Evolutionary conservation across 2,888 invertebrate genomes (phyloP).

Genomic region (Elaeidobius kamerunicus): DNA sequence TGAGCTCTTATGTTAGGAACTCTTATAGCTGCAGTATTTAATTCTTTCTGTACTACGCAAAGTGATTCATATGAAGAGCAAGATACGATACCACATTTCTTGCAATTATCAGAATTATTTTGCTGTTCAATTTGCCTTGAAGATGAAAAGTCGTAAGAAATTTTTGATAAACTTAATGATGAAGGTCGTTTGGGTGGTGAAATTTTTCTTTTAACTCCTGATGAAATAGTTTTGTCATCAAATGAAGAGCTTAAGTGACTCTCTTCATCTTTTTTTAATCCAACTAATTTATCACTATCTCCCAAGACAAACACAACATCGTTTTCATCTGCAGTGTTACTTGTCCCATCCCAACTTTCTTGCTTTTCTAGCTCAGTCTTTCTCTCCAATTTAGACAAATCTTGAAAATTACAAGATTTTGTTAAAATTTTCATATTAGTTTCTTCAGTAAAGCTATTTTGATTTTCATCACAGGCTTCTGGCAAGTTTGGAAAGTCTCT

Average conservation of each 20-base stretch:
- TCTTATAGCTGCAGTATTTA: conserved; percentile 10
- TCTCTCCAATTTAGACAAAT: conserved; percentile 16
- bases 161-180: conserved; percentile 12
- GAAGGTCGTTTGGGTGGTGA: conserved; percentile 15
- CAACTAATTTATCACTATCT: conserved; percentile 66
- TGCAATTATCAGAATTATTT: background rate
- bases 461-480: conserved; percentile 9
- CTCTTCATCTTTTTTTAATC: conserved; percentile 52
- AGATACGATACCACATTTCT: conserved; percentile 27
- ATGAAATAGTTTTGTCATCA: background rate
- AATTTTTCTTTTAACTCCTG: conserved; percentile 15
- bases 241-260: background rate
- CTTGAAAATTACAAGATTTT: conserved; percentile 6
- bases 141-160: conserved; percentile 7
- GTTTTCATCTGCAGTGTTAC: conserved; percentile 3
- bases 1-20: conserved; percentile 37
- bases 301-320: conserved; percentile 67
- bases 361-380: conserved; percentile 17
- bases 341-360: no score
- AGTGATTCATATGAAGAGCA: conserved; percentile 39
- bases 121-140: conserved; percentile 4
- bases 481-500: background rate
- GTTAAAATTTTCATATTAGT: conserved; percentile 8
- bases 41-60: conserved; percentile 15
- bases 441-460: conserved; percentile 1